Base-by-base conservation (phyloP, 1,140 invertebrate species). In the Papilio polyxenes region DNA sequence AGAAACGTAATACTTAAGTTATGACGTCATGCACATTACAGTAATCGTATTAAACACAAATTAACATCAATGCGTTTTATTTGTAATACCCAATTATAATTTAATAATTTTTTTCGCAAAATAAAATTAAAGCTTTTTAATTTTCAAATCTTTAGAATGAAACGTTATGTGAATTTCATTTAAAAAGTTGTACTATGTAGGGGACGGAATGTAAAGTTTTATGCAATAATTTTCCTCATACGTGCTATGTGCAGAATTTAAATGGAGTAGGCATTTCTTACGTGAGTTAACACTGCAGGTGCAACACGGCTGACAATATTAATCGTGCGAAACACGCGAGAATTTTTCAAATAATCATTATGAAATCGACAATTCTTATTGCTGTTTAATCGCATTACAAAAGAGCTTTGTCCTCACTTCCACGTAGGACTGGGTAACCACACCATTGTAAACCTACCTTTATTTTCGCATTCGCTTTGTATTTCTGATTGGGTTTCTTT, bases 271-370 rank as follows among this genome's bases (percentile, higher is more conserved):
- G 59, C 78, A 82, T 82, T 82, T 76, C 37, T 83, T 84, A 75
- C 84, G 80, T 81, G 72, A 79, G n/a, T 6, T 76, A 81, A 65
- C 48, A 82, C 78, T 62, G 82, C 88, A 87, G 85, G 87, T 88
- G 86, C 83, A 85, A 86, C 69, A 77, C 74, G 17, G 53, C 40
- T 48, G 81, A 83, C 81, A 51, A 72, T 65, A 72, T 83, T 82
- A 83, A 77, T 81, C 86, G 82, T 85, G 84, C 40, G 56, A 79
- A 62, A 89, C 86, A 90, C 87, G 89, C 92, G 92, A 91, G 90
- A 92, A 90, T 87, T 89, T 90, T 84, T 85, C 83, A 85, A 88
- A 83, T 86, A 82, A 88, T 90, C 90, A 86, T 93, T 92, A 90
- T 89, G 89, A 92, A 92, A 91, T 92, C 87, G 79, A 87, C 83